These are phyloP conservation scores for Neosilurus hyrtlii DNA, from an alignment of 2,797 vertebrate species.

Conservation along the genomic window DNA sequence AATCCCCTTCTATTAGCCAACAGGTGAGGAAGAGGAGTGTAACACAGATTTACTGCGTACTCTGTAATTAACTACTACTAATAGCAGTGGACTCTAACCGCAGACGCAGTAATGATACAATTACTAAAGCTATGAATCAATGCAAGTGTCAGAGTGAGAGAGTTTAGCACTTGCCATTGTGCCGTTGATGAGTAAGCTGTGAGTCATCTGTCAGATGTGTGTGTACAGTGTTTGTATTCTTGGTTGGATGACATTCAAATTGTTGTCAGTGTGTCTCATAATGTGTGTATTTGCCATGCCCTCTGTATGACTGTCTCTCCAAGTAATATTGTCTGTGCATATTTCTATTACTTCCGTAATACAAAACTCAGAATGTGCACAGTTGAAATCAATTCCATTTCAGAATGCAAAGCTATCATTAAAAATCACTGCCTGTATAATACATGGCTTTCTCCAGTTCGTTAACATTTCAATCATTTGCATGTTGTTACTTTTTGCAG, in stretches of 20 bases:
- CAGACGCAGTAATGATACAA: slow-evolving; percentile 38
- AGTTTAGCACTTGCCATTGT: slow-evolving; percentile 22
- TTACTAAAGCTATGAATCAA: slow-evolving; percentile 54
- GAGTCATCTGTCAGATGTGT: slow-evolving; percentile 31
- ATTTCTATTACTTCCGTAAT: slow-evolving; percentile 31
- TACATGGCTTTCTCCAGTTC: background rate
- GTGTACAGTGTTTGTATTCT: slow-evolving; percentile 9
- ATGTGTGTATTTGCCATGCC: slow-evolving; percentile 21
- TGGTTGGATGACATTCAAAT: slow-evolving; percentile 29
- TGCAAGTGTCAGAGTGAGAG: slow-evolving; percentile 28
- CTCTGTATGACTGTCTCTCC: slow-evolving; percentile 9
- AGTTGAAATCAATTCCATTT: slow-evolving; percentile 5
- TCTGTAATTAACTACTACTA: slow-evolving; percentile 48
- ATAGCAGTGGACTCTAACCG: slow-evolving; percentile 25
- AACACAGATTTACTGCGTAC: slow-evolving; percentile 34
- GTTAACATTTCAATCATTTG: too few relatives aligned
- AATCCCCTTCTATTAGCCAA: slow-evolving; percentile 64
- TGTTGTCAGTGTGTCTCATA: slow-evolving; percentile 21
- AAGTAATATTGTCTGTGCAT: slow-evolving; percentile 8
- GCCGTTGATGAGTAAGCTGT: slow-evolving; percentile 12
- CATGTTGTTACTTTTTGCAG: background rate
- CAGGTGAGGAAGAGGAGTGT: slow-evolving; percentile 56
- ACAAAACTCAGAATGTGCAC: slow-evolving; percentile 10
- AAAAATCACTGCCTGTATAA: slow-evolving; percentile 10
- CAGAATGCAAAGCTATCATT: background rate